A percentile compares a stretch with the other conserved stretches of the same genome.
Evolutionary conservation across 2,888 invertebrate genomes (phyloP).

Genomic region (Camponotus fellah): DNA sequence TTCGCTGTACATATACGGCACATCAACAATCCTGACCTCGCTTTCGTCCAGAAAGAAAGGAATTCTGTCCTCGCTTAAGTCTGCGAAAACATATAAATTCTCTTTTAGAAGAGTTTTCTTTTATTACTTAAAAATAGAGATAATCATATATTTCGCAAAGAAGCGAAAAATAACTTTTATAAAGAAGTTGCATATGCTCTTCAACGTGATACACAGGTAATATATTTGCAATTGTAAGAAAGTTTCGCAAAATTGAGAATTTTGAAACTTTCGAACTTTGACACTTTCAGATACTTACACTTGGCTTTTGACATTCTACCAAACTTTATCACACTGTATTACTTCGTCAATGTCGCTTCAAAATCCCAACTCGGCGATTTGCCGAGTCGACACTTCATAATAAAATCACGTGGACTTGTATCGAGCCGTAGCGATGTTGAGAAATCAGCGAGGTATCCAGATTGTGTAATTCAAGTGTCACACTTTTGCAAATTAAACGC

Average conservation of each 20-base stretch:
- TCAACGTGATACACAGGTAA: neutral
- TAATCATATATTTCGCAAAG: neutral
- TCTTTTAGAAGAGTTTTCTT: neutral
- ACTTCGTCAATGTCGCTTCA: conserved; percentile 56
- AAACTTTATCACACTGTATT: conserved; percentile 56
- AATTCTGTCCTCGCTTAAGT: conserved; percentile 56
- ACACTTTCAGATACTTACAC: conserved; percentile 70
- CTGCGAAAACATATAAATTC: neutral
- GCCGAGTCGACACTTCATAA: conserved; percentile 78
- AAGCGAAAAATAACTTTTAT: neutral
- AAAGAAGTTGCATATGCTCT: neutral
- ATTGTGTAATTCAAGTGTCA: conserved; percentile 48
- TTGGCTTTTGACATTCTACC: conserved; percentile 73
- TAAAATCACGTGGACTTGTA: conserved; percentile 63
- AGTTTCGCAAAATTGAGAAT: neutral
- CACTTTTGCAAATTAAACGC: conserved; percentile 32
- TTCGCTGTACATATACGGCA: conserved; percentile 37
- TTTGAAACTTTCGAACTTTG: neutral
- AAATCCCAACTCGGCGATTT: conserved; percentile 57
- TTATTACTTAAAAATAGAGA: neutral
- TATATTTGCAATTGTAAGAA: neutral
- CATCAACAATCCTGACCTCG: conserved; percentile 8
- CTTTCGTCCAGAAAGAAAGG: conserved; percentile 51
- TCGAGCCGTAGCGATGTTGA: conserved; percentile 59
- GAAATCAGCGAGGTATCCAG: conserved; percentile 28